Base-by-base conservation (phyloP, 2,113 vertebrate species). In the Psilopsiagon aurifrons region DNA sequence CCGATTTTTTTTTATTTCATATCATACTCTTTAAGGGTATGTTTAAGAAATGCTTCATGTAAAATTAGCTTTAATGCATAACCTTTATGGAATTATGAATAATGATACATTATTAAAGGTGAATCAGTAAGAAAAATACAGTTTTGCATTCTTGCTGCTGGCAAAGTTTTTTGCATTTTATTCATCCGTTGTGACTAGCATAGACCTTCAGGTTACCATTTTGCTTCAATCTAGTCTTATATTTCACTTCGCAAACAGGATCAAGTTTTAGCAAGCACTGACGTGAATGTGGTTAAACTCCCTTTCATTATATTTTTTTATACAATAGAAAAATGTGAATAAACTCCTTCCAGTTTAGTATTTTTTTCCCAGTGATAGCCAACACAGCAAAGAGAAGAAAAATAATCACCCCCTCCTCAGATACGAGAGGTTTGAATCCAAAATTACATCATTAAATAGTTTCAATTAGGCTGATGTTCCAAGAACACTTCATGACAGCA, bases 231-330 rank as follows among this genome's bases (percentile, higher is more conserved):
- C 39, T 90, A 67, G 59, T 67, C 29, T 88, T 83, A 76, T 20
- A 54, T 80, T 92, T 92, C 44, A 73, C 44, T 37, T 83, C 44
- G 19, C 29, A 85, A 71, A 90, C 59, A 80, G 43, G 29, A 83
- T 93, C 92, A 88, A 83, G 91, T 96, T 94, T 85, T 47, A 94
- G 78, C 94, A 96, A 74, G 84, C 46, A 60, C 25, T 70, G 46
- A 80, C 63, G 33, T 11, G 63, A 94, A 94, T 77, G 68, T 78
- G 54, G 68, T 67, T 92, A 55, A 95, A 64, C 41, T 59, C 35
- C 5, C 2, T 88, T 89, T 88, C 20, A 19, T 1, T 49, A 3
- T 17, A 39, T 60, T 73, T 74, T 90, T 68, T 49, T 15, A 82
- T 46, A 18, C 12, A 39, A 7, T n/a, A 63, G 23, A 83, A 67